Base-by-base conservation (phyloP, 2,797 vertebrate genomes). In the Sphenodon punctatus region DNA sequence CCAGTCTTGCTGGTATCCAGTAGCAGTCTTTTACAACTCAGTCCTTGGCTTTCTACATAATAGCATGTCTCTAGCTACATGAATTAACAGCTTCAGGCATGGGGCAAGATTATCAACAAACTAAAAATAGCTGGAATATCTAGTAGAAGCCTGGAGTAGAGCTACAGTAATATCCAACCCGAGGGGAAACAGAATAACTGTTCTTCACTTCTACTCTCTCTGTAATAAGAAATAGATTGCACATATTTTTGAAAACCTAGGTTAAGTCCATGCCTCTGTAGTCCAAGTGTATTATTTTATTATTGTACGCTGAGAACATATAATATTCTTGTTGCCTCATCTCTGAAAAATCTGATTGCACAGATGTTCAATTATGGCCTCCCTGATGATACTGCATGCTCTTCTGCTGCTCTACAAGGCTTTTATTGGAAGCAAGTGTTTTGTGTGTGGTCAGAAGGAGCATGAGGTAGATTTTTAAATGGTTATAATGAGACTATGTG, bases 91-190 rank as follows among this genome's bases (percentile, higher is more conserved):
- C 42, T 82, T n/a, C n/a, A 77, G 59, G 43, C 58, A 82, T 48
- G 34, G 53, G n/a, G 4, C 34, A 75, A 71, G 56, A 79, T 84
- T 42, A 68, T 71, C n/a, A 69, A 25, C 36, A 77, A 76, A 82
- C 77, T 63, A 38, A 23, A 80, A 85, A 82, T 85, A 78, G 3
- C 38, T 63, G 30, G 19, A 87, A 64, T 34, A 8, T 41, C 42
- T 61, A 68, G 67, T 66, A 67, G 63, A 85, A 79, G 22, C 46
- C 59, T 77, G 9, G 51, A 58, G 45, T 34, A 56, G 6, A 8
- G 27, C 38, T 60, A 61, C 49, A 63, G 32, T 43, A 67, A 56
- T 36, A 71, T 0, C 1, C n/a, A 75, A 4, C 67, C 56, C 23
- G 23, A 58, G 55, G 74, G 67, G 45, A 64, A 79, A 86, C 36